These are phyloP conservation scores for Cygnus atratus DNA, from an alignment of 2,113 vertebrate species.

Conservation along the genomic window DNA sequence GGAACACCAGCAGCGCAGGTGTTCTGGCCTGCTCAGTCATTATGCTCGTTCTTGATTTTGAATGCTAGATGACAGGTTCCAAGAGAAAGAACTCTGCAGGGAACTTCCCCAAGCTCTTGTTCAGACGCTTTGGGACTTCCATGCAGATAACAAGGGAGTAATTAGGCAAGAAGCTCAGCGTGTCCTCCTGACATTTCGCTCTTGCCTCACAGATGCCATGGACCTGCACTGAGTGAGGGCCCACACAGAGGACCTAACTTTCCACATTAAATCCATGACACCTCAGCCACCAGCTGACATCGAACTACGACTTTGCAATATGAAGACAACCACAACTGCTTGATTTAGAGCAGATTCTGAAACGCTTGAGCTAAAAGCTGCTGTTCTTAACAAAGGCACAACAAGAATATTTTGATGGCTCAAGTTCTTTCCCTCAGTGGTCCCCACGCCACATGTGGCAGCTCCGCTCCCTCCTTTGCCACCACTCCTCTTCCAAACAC, in stretches of 20 bases:
- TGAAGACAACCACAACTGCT: background rate
- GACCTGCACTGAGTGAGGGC: background rate
- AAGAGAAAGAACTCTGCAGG: background rate
- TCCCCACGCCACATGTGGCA: background rate
- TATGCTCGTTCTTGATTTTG: background rate
- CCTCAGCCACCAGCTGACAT: background rate
- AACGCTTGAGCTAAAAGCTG: background rate
- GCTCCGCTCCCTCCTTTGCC: background rate
- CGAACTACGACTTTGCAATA: fast-evolving
- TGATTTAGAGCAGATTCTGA: background rate
- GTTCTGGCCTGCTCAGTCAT: background rate
- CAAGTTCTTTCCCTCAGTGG: background rate
- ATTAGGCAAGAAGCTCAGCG: background rate
- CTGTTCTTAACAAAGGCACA: background rate
- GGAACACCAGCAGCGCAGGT: background rate
- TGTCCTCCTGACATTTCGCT: background rate
- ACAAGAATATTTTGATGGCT: background rate
- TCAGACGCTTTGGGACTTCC: background rate
- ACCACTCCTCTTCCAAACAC: background rate
- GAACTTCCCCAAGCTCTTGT: background rate
- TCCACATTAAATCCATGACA: background rate
- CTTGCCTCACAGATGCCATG: background rate
- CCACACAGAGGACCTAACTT: background rate
- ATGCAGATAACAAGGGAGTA: background rate
- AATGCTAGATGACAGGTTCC: background rate